These are phyloP conservation scores for Dioctria linearis DNA, from an alignment of 2,888 invertebrate species.

Conservation along the genomic window DNA sequence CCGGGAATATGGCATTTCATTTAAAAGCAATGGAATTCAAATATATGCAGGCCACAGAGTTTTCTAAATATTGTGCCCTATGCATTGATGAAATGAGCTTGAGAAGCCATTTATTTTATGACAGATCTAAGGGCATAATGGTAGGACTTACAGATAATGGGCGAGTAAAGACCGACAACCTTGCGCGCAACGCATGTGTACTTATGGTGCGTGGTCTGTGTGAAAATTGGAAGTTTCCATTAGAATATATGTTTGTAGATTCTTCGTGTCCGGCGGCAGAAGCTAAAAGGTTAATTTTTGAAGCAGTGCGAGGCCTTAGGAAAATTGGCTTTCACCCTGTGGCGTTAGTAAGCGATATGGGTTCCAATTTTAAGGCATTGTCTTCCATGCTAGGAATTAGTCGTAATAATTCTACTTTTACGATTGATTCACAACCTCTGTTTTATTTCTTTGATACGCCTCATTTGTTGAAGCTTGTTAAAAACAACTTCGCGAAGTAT, in stretches of 20 bases:
- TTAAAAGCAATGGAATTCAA: not conserved
- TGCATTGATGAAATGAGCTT: constrained; percentile 20
- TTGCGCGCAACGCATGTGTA: not conserved
- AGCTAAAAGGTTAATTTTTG: not conserved
- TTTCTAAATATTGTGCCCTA: not conserved
- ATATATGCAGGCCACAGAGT: not conserved
- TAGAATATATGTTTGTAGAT: not conserved
- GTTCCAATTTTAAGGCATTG: not conserved
- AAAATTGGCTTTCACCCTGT: not conserved
- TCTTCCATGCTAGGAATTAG: not conserved
- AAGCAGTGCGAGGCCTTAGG: not conserved
- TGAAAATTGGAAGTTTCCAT: constrained; percentile 20
- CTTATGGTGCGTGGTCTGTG: constrained; percentile 6
- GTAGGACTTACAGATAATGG: not conserved
- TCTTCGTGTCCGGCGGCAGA: not conserved
- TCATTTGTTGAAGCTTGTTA: no score
- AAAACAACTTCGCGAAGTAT: no score
- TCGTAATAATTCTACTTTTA: not conserved
- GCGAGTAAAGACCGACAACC: not conserved
- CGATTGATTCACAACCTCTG: not conserved
- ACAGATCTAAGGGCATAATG: not conserved
- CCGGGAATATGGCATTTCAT: not conserved
- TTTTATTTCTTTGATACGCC: no score
- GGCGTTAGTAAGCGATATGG: constrained; percentile 1
- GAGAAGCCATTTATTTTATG: not conserved